A percentile compares a stretch with the other conserved stretches of the same genome.
Evolutionary conservation across 2,888 invertebrate species (phyloP).

Genomic region (Drosophila ustulata): DNA sequence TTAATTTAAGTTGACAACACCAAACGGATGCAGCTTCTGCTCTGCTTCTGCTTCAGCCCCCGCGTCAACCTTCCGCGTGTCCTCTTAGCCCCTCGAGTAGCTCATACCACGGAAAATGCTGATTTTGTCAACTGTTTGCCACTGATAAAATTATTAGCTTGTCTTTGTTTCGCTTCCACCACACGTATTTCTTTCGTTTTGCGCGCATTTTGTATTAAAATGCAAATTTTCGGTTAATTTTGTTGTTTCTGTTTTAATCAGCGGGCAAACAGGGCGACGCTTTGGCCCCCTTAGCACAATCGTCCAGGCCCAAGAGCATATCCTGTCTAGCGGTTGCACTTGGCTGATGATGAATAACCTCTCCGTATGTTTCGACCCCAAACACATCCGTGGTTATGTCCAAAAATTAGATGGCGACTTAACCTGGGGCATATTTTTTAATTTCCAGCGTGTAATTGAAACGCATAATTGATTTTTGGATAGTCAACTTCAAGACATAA

Average conservation of each 20-base stretch:
- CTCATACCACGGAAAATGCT: constrained; percentile 68
- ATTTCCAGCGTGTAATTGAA: constrained; percentile 53
- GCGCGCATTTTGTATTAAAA: constrained; percentile 77
- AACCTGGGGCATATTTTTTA: constrained; percentile 58
- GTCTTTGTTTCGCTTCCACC: constrained; percentile 53
- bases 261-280: constrained; percentile 54
- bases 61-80: no score
- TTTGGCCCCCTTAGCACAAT: constrained; percentile 8
- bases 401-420: constrained; percentile 16
- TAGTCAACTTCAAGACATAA: background rate
- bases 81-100: background rate
- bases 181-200: constrained; percentile 31
- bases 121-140: constrained; percentile 83
- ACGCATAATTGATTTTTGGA: constrained; percentile 11
- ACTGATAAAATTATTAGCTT: constrained; percentile 84
- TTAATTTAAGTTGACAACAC: constrained; percentile 78
- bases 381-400: background rate
- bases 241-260: constrained; percentile 83
- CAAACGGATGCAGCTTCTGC: constrained; percentile 68
- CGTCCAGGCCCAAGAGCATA: constrained; percentile 33
- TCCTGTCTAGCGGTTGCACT: constrained; percentile 76
- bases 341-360: constrained; percentile 80
- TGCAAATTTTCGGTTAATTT: constrained; percentile 83
- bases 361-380: constrained; percentile 52
- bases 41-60: background rate